A percentile compares a stretch with the other conserved stretches of the same genome.
Evolutionary conservation across 2,797 vertebrate genomes (phyloP).

Genomic region (Brachyrhaphis roseni): DNA sequence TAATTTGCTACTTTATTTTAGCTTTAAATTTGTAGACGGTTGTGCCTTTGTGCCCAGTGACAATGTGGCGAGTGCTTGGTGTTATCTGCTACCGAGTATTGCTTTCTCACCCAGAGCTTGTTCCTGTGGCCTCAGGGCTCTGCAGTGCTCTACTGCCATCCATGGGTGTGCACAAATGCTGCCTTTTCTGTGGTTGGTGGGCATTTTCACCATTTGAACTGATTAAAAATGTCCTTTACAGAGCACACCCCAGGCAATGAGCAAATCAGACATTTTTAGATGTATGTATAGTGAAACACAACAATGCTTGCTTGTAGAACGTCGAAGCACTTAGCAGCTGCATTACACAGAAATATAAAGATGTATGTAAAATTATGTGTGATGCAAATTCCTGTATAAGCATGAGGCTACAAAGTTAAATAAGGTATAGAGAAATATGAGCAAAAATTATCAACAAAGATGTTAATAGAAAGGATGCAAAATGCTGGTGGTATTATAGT

Average conservation of each 20-base stretch:
- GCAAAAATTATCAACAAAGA: constrained; percentile 56
- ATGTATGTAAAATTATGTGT: constrained; percentile 6
- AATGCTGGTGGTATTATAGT: constrained; percentile 49
- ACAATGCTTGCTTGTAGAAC: constrained; percentile 3
- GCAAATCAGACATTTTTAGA: constrained; percentile 33
- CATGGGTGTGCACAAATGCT: constrained; percentile 55
- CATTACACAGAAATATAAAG: not conserved
- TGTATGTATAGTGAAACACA: constrained; percentile 47
- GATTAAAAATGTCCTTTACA: constrained; percentile 81
- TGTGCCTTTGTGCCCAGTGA: constrained; percentile 29
- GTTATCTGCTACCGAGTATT: constrained; percentile 38
- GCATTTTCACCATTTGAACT: constrained; percentile 65
- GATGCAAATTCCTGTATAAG: constrained; percentile 13
- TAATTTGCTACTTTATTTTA: constrained; percentile 44
- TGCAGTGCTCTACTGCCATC: constrained; percentile 76
- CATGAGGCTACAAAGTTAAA: constrained; percentile 13
- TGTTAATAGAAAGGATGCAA: constrained; percentile 45
- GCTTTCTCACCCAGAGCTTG: constrained; percentile 57
- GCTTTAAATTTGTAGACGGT: constrained; percentile 34
- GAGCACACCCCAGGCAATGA: constrained; percentile 56
- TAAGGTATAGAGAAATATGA: constrained; percentile 3
- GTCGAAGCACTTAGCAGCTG: constrained; percentile 2
- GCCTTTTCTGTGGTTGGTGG: constrained; percentile 61
- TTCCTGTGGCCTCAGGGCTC: constrained; percentile 54
- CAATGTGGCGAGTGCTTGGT: constrained; percentile 19